Base-by-base conservation (phyloP, 2,888 invertebrate genomes). In the Cerastis rubricosa region DNA sequence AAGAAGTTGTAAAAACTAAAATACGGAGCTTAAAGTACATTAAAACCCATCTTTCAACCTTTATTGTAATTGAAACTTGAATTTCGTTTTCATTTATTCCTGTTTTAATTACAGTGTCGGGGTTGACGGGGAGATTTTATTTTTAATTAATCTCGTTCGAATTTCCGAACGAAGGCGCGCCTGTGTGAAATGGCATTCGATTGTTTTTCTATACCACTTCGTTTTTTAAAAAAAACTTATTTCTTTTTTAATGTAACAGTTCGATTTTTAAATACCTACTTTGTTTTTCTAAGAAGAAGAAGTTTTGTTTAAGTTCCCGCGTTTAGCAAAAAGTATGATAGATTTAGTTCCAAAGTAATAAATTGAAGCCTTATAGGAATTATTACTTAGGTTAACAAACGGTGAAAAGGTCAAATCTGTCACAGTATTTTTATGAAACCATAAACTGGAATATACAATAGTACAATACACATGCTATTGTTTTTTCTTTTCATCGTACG, bases 71-170 rank as follows among this genome's bases (percentile, higher is more conserved):
- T 90, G 89, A 91, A 91, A 89, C 88, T 90, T 90, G 87, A 90
- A 91, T 90, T 91, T 90, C 89, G 89, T 92, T 92, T 90, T 92
- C 92, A 90, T 91, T 93, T 93, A 93, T 92, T 92, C 89, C 90
- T 81, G 87, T 91, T 94, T 94, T 92, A 94, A 94, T 94, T 93
- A 91, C 88, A 87, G 84, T 83, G 88, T 89, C 83, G 74, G 84
- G 87, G 90, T 90, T 89, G 89, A 90, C 85, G 86, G 80, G 83
- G 87, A 85, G 90, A 90, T 93, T 93, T 93, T 93, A 92, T 93
- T 94, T 94, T 94, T 94, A 94, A 94, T 95, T 94, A 95, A 94
- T 88, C 91, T 89, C 90, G 89, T 90, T 90, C 89, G 86, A 78
- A 85, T 85, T 82, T 82, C 77, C 78, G 75, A 88, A 75, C 73